Conservation (phyloP, 2,888 invertebrate genomes). For the Luffia ferchaultella region DNA sequence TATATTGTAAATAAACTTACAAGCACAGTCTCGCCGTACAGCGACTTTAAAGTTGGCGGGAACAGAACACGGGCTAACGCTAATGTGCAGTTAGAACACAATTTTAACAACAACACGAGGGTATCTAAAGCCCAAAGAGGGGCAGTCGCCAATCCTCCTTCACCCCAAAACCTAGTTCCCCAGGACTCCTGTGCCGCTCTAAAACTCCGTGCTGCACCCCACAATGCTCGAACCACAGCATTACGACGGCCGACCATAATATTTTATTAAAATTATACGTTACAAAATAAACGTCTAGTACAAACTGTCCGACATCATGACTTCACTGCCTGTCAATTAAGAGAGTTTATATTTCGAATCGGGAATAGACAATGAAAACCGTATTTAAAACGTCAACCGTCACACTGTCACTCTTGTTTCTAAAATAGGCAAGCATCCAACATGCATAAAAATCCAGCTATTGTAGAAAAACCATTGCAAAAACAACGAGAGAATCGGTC, state of each 20-base stretch:
- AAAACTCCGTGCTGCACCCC: constrained; percentile 41
- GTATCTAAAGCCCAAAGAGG: constrained; percentile 47
- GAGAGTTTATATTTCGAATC: constrained; percentile 9
- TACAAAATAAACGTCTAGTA: not conserved
- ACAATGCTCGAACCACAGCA: constrained; percentile 36
- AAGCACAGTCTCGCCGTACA: constrained; percentile 52
- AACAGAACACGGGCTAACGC: constrained; percentile 33
- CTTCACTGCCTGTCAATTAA: constrained; percentile 6
- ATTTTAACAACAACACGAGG: constrained; percentile 39
- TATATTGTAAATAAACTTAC: no score
- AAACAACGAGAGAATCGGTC: constrained; percentile 51
- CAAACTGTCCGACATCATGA: constrained; percentile 11
- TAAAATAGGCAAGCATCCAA: constrained; percentile 1
- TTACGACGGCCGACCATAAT: constrained; percentile 50
- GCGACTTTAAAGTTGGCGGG: constrained; percentile 43
- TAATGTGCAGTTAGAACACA: constrained; percentile 40
- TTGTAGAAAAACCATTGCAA: constrained; percentile 42
- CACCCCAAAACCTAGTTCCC: constrained; percentile 54
- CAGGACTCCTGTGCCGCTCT: constrained; percentile 39
- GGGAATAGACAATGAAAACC: constrained; percentile 5
- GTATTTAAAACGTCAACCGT: not conserved
- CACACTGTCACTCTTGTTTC: not conserved
- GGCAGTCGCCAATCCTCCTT: constrained; percentile 35
- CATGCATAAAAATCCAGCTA: not conserved
- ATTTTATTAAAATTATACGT: constrained; percentile 5